Evolutionary conservation across 2,113 vertebrate genomes (phyloP), one percentile per base, ranked within the genome.

Genomic region (Mesoclemmys tuberculata): DNA sequence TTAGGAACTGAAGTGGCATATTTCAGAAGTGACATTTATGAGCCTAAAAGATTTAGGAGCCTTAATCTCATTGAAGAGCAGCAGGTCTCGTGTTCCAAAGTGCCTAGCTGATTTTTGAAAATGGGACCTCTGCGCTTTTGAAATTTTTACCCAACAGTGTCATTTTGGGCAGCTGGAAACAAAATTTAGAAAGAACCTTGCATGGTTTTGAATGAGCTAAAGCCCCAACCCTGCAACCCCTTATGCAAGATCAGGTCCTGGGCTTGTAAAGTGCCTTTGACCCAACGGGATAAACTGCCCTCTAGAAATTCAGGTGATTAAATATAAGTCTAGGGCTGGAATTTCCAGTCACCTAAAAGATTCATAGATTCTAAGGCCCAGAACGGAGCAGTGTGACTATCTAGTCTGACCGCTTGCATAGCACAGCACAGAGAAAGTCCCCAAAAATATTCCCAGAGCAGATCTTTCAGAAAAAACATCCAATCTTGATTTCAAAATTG

Each of bases 291-390:
- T 38, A 16, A 87, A 83, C 2, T 1, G 3, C 79, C 18, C 13
- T 80, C 87, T 38, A 87, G 29, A 94, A 88, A 26, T 1, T 0
- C 6, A 92, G 79, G 75, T 83, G 83, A 51, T 84, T 71, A 95
- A 26, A 38, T 84, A 55, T 51, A 90, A 80, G 71, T 96, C 91
- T 93, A 44, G 48, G 91, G 90, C 29, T 89, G 58, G 27, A 77
- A 80, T 93, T 96, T 89, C 89, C 51, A 85, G 27, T 68, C 58
- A 54, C 90, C 93, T 88, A 88, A n/a, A 88, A 95, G 51, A 4
- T 93, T 12, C 27, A 55, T 26, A 26, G 9, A 55, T 24, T 55
- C 54, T 4, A 55, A 55, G 54, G 24, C 54, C 54, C 46, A 55
- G 54, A 26, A 55, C 9, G 54, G 54, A 55, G 46, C 46, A 46